Evolutionary conservation across 2,113 vertebrate genomes (phyloP).

Genomic region (Indicator indicator): DNA sequence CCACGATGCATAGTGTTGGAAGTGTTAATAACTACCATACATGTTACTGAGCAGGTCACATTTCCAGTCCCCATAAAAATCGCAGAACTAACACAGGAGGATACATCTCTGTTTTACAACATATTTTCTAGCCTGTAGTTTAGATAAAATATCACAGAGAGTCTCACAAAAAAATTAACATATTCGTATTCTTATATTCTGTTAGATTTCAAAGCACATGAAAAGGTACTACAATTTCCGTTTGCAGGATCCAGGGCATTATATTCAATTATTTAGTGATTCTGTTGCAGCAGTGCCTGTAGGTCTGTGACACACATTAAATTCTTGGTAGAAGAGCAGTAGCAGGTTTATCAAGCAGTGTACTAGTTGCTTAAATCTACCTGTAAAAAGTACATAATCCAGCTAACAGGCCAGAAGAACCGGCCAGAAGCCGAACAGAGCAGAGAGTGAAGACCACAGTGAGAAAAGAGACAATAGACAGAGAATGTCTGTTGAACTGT

Average conservation of each 20-base stretch:
- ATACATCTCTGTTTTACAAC: neutral
- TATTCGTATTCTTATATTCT: neutral
- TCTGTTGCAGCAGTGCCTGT: neutral
- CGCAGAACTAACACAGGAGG: neutral
- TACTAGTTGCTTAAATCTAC: neutral
- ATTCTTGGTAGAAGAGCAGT: neutral
- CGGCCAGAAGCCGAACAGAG: neutral
- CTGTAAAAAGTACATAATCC: neutral
- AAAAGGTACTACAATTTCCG: neutral
- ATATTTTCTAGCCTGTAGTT: neutral
- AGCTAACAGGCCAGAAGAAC: neutral
- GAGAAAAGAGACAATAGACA: neutral
- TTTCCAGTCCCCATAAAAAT: neutral
- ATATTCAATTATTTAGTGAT: neutral
- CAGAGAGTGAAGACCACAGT: neutral
- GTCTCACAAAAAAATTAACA: neutral
- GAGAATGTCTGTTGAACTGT: neutral
- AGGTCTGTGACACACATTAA: neutral
- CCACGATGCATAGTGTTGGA: neutral
- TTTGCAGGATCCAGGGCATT: neutral
- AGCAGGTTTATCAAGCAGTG: neutral
- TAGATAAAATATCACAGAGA: neutral
- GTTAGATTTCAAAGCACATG: neutral
- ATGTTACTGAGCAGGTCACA: neutral
- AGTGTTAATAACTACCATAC: neutral